Evolutionary conservation across 92 coral and sea anemone genomes (phyloP).

Genomic region (Phenganax marumi): DNA sequence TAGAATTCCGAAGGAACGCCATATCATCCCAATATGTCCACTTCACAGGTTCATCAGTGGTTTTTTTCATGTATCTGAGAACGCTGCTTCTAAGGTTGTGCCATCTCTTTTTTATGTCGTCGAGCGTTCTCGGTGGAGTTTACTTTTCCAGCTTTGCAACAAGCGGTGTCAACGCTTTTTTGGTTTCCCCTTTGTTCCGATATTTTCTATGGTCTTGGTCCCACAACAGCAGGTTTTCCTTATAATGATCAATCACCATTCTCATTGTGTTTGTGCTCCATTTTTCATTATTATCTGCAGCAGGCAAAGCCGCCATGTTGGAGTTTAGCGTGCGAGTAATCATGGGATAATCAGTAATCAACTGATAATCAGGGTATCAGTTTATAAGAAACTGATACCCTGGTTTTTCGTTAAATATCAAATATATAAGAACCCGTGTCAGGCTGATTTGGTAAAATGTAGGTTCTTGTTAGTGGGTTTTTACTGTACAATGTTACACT

Average conservation of each 20-base stretch:
- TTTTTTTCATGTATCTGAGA: slow-evolving; percentile 42
- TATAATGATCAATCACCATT: neutral
- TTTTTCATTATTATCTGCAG: too few species aligned
- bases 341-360: too few species aligned
- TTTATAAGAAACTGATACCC: too few species aligned
- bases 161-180: neutral
- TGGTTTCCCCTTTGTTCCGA: neutral
- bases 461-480: too few species aligned
- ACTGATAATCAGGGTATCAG: too few species aligned
- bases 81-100: slow-evolving; percentile 42
- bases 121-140: neutral
- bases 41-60: slow-evolving; percentile 29
- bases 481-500: too few species aligned
- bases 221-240: neutral
- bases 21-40: slow-evolving; percentile 53
- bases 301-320: too few species aligned
- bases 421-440: too few species aligned
- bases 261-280: slow-evolving; percentile 37
- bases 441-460: too few species aligned
- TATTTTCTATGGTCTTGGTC: neutral
- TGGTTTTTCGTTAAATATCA: too few species aligned
- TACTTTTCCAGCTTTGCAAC: neutral
- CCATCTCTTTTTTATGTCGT: slow-evolving; percentile 50
- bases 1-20: slow-evolving; percentile 34
- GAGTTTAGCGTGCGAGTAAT: too few species aligned